Base-by-base conservation (phyloP, 2,113 vertebrate species). In the Bufo bufo region DNA sequence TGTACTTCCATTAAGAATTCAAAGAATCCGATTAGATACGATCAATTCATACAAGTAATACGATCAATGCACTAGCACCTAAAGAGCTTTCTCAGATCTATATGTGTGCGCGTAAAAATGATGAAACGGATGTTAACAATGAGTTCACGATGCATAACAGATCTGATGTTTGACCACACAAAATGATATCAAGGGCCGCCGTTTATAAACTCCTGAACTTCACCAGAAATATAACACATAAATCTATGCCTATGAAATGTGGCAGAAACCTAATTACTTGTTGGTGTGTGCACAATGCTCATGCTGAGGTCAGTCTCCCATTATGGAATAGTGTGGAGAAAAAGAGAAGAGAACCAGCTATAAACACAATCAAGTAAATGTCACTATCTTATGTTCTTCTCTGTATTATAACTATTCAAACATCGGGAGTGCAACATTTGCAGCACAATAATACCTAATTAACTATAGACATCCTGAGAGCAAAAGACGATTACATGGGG, bases 201-300 rank as follows among this genome's bases (percentile, higher is more conserved):
- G 50, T 82, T 82, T 50, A 61, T 45, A 82, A 82, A 82, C 50
- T 61, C 63, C 45, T 61, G 66, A 58, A 74, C 66, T 74, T 82
- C 86, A 82, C n/a, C 69, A 45, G 59, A 56, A 80, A 77, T 69
- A 87, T 87, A 69, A 61, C 43, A 87, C 78, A 87, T 82, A 87
- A 74, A 87, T 87, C 85, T 82, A 87, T 82, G 50, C 79, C 14
- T 52, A 81, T 50, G 66, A 87, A 87, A 72, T 74, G 17, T 87
- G 79, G 66, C 78, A 87, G 54, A 82, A 82, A 82, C 47, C 86
- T 87, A 87, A 87, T 87, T 87, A 87, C 66, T 82, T 82, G 65
- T 49, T 81, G 54, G 54, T 82, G 52, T 82, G 52, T 74, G 56
- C 65, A 74, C 78, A 82, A 69, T 82, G 66, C 86, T 87, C 52